Evolutionary conservation across 2,113 vertebrate genomes (phyloP).

Genomic region (Chroicocephalus ridibundus): DNA sequence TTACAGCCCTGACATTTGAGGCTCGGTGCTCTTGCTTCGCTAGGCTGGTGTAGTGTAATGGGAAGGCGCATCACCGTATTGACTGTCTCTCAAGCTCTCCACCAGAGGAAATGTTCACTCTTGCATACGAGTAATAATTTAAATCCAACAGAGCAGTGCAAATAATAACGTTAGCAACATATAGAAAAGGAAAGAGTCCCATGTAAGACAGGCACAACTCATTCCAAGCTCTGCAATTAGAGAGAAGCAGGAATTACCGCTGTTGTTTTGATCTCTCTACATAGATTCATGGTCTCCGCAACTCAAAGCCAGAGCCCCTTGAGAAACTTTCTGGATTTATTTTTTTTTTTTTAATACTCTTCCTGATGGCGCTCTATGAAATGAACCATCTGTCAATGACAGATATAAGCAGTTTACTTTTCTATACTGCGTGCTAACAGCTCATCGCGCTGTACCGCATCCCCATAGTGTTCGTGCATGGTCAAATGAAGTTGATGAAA

Average conservation of each 20-base stretch:
- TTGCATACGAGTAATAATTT: neutral
- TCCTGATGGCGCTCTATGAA: neutral
- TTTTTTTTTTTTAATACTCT: neutral
- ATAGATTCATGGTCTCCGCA: neutral
- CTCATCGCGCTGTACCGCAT: neutral
- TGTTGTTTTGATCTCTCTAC: neutral
- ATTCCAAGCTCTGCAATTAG: neutral
- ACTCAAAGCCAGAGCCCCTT: neutral
- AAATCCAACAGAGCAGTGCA: neutral
- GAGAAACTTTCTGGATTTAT: neutral
- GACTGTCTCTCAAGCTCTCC: neutral
- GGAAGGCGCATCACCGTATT: neutral
- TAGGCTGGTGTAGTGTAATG: neutral
- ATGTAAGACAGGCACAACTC: neutral
- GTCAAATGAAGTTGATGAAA: neutral
- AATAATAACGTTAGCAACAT: neutral
- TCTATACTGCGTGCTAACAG: neutral
- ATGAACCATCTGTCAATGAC: neutral
- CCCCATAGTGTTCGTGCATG: rapidly evolving
- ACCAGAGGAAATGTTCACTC: neutral
- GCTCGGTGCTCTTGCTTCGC: neutral
- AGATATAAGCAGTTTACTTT: neutral
- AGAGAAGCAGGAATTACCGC: neutral
- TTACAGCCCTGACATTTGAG: neutral
- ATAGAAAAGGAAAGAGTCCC: neutral